Evolutionary conservation across 2,888 invertebrate species (phyloP).

Genomic region (Agriopis aurantiaria): DNA sequence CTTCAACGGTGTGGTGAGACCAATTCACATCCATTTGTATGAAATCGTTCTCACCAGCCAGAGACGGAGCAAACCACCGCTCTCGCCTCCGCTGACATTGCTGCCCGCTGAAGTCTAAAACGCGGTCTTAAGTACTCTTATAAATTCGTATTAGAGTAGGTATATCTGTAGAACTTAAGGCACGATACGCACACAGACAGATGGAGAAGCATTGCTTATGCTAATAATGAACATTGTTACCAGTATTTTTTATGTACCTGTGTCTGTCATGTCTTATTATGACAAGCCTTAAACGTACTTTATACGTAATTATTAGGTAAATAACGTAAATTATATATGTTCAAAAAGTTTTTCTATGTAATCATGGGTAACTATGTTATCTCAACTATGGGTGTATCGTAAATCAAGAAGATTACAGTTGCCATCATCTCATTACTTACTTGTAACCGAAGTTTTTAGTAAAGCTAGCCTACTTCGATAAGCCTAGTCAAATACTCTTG

Average conservation of each 20-base stretch:
- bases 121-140: not conserved
- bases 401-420: slow-evolving; percentile 13
- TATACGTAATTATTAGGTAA: not conserved
- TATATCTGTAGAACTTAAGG: slow-evolving; percentile 1
- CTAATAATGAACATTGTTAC: not conserved
- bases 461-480: slow-evolving; percentile 60
- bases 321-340: not conserved
- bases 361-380: too few relatives aligned
- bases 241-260: not conserved
- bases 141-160: not conserved
- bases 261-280: not conserved
- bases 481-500: slow-evolving; percentile 57
- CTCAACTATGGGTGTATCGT: slow-evolving; percentile 29
- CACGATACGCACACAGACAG: slow-evolving; percentile 18
- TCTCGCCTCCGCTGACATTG: not conserved
- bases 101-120: not conserved
- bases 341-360: too few relatives aligned
- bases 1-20: not conserved
- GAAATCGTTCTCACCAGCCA: not conserved
- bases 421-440: slow-evolving; percentile 48
- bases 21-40: not conserved
- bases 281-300: not conserved
- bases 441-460: slow-evolving; percentile 22
- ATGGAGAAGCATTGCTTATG: not conserved
- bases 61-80: not conserved